Percentiles rank a stretch among this genome's conserved stretches.
phyloP scores from a whole-genome alignment of 2,113 vertebrate genomes.

The Procavia capensis region DNA sequence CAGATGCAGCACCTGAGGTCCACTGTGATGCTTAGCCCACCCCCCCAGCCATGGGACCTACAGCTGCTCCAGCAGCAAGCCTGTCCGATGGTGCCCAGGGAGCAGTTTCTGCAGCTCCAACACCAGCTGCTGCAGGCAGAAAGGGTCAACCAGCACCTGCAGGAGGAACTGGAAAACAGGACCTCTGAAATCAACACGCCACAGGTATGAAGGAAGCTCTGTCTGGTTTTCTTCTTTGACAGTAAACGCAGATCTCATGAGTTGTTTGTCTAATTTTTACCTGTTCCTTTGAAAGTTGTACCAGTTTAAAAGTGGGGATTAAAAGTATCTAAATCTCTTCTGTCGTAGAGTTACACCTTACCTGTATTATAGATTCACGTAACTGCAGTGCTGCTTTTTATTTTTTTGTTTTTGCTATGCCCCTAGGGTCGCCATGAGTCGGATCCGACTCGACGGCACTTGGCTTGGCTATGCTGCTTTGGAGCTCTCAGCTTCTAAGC shows the following conservation, averaged over 20 bases:
- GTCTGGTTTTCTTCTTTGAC: fast-evolving
- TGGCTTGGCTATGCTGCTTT: not conserved
- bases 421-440: no score
- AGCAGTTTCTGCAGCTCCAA: constrained; percentile 90
- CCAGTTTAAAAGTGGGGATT: constrained; percentile 69
- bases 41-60: constrained; percentile 76
- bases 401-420: not conserved
- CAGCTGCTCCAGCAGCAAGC: constrained; percentile 85
- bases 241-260: fast-evolving
- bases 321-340: not conserved
- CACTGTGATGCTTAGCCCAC: constrained; percentile 84
- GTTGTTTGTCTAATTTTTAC: not conserved
- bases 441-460: no score
- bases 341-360: not conserved
- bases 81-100: constrained; percentile 89
- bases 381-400: not conserved
- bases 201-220: constrained; percentile 87
- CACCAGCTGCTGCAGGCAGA: constrained; percentile 90
- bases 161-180: constrained; percentile 88
- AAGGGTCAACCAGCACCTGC: constrained; percentile 86
- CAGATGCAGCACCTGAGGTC: constrained; percentile 86
- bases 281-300: constrained; percentile 77
- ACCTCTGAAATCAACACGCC: constrained; percentile 87
- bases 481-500: not conserved
- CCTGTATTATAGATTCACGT: not conserved